phyloP scores from a whole-genome alignment of 2,113 vertebrate genomes.

The Myotis lucifugus region DNA sequence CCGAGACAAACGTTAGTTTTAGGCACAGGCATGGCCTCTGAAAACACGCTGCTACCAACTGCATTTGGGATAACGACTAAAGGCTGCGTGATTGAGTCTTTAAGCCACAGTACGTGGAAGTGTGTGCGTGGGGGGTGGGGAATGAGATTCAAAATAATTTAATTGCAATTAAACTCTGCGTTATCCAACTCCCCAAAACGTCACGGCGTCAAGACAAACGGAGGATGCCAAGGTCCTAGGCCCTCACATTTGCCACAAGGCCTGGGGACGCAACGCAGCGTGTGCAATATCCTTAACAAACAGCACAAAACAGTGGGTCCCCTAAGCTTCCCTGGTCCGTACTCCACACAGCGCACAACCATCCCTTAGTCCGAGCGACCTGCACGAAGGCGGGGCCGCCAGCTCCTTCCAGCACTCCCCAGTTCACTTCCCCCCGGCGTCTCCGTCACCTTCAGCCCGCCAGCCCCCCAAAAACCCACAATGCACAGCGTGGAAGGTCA shows the following conservation, averaged over 20 bases:
- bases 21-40: no score
- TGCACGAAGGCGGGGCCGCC: not conserved
- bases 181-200: not conserved
- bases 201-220: not conserved
- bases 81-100: rapidly evolving
- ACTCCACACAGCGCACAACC: not conserved
- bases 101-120: not conserved
- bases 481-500: not conserved
- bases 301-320: not conserved
- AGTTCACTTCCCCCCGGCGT: not conserved
- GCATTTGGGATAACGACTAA: not conserved
- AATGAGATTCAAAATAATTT: not conserved
- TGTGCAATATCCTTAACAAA: not conserved
- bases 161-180: not conserved
- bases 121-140: not conserved
- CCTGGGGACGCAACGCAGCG: not conserved
- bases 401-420: not conserved
- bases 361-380: not conserved
- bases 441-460: not conserved
- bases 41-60: not conserved
- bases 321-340: not conserved
- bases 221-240: not conserved
- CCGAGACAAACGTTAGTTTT: no score
- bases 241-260: not conserved
- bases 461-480: not conserved